Percentiles rank a stretch among this genome's conserved stretches.
Evolutionary conservation across 2,113 vertebrate genomes (phyloP).

Genomic region (Centropus bengalensis): DNA sequence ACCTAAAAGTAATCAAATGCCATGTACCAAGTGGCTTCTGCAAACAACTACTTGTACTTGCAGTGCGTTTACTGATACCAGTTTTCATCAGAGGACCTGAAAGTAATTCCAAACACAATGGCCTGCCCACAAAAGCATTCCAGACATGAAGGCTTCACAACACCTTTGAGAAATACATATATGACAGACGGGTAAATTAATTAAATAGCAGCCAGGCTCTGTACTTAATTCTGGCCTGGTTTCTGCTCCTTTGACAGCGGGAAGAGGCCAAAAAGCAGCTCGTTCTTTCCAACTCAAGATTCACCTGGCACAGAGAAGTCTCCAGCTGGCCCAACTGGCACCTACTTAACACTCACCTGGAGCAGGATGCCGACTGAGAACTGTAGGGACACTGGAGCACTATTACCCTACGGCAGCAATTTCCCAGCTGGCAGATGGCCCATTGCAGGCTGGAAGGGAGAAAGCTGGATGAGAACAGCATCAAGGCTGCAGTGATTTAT

Average conservation of each 20-base stretch:
- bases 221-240: background rate
- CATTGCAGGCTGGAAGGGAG: background rate
- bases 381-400: background rate
- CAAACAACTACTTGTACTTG: fast-evolving
- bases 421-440: background rate
- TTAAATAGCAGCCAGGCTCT: background rate
- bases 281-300: background rate
- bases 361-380: background rate
- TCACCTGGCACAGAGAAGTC: background rate
- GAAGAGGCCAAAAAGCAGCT: background rate
- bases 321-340: background rate
- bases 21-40: background rate
- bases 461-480: background rate
- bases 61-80: background rate
- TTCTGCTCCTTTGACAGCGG: background rate
- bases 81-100: background rate
- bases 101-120: background rate
- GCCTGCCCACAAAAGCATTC: background rate
- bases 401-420: background rate
- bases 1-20: background rate
- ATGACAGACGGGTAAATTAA: background rate
- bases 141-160: background rate
- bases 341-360: background rate
- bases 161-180: background rate
- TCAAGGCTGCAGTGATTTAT: background rate